Percentiles rank a stretch among this genome's conserved stretches.
Evolutionary conservation across 2,888 invertebrate species (phyloP).

Genomic region (Pristionchus arcanus): DNA sequence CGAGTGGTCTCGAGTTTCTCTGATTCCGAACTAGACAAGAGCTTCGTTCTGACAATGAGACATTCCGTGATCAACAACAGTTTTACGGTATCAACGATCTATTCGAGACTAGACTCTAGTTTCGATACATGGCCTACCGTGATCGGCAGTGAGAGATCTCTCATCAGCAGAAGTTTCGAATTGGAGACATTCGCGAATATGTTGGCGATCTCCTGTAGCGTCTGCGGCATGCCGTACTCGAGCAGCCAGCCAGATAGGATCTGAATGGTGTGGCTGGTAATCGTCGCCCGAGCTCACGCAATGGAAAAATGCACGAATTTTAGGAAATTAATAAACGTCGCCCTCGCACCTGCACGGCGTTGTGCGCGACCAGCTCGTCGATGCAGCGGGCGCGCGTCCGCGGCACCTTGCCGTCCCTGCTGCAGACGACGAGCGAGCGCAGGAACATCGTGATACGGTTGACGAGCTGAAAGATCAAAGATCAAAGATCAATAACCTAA

Average conservation of each 20-base stretch:
- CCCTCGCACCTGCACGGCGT: not conserved
- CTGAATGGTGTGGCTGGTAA: not conserved
- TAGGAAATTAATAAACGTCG: not conserved
- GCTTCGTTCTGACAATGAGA: not conserved
- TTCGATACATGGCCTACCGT: not conserved
- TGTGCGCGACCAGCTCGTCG: not conserved
- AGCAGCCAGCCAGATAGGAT: not conserved
- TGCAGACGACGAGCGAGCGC: not conserved
- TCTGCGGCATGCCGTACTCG: not conserved
- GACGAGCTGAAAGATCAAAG: slow-evolving; percentile 11
- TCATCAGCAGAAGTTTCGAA: not conserved
- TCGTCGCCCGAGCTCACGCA: not conserved
- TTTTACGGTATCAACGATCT: not conserved
- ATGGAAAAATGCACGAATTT: not conserved
- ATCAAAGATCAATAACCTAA: not conserved
- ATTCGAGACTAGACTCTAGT: not conserved
- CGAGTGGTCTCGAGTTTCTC: not conserved
- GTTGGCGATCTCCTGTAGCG: not conserved
- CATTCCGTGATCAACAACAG: too few relatives aligned
- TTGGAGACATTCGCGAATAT: not conserved
- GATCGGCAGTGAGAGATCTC: not conserved
- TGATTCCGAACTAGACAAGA: not conserved
- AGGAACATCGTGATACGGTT: not conserved
- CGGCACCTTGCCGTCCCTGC: not conserved
- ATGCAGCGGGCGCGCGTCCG: not conserved